These are phyloP conservation scores for Chionomys nivalis DNA, from an alignment of 2,113 vertebrate genomes.

Conservation along the genomic window DNA sequence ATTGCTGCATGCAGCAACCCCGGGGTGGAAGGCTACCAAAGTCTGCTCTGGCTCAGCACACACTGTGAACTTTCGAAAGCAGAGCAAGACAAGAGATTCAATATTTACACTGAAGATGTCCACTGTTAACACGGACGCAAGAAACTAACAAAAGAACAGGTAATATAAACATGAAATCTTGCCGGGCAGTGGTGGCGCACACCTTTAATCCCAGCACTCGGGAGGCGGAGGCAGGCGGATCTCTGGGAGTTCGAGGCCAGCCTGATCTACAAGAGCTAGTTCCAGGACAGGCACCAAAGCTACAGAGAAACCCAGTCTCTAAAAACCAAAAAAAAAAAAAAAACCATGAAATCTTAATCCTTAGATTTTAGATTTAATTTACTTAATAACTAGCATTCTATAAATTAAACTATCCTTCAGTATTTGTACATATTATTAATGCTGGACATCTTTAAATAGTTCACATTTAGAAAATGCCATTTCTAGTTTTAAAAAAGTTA, in stretches of 20 bases:
- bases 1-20: conserved; percentile 29
- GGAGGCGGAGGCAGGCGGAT: too few species aligned
- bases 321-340: too few species aligned
- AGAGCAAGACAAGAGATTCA: conserved; percentile 28
- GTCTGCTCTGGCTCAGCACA: conserved; percentile 45
- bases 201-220: too few species aligned
- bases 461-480: conserved; percentile 51
- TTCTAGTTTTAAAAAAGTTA: not conserved
- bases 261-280: too few species aligned
- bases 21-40: conserved; percentile 52
- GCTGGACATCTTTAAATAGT: conserved; percentile 4
- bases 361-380: conserved; percentile 4
- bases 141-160: not conserved
- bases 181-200: too few species aligned
- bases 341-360: conserved; percentile 23
- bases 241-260: too few species aligned
- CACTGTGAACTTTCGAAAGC: conserved; percentile 51
- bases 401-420: not conserved
- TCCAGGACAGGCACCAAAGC: too few species aligned
- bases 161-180: conserved; percentile 35
- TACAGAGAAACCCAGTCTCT: too few species aligned
- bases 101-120: conserved; percentile 19
- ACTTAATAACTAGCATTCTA: not conserved
- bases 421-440: conserved; percentile 11
- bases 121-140: not conserved